phyloP scores from a whole-genome alignment of 2,113 vertebrate genomes.

The Perca fluviatilis region DNA sequence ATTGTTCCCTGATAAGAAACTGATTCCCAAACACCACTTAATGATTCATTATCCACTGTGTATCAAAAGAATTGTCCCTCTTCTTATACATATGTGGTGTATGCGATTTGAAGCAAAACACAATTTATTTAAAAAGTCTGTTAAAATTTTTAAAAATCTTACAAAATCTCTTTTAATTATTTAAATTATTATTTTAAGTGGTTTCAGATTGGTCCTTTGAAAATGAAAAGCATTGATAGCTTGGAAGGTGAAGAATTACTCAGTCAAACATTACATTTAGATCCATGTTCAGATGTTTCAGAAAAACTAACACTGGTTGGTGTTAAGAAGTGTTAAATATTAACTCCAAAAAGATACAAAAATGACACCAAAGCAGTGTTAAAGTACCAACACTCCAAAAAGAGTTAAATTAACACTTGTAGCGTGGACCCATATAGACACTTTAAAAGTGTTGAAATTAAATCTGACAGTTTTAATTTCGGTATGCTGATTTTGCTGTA shows the following conservation, averaged over 20 bases:
- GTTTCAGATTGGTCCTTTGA: neutral
- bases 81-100: neutral
- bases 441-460: too few relatives aligned
- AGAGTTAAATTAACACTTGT: too few relatives aligned
- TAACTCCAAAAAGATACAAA: neutral
- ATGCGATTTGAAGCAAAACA: neutral
- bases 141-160: too few relatives aligned
- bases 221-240: neutral
- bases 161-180: neutral
- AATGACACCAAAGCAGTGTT: neutral
- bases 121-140: neutral
- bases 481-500: too few relatives aligned
- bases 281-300: conserved; percentile 1
- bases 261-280: neutral
- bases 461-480: too few relatives aligned
- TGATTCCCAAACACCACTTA: neutral
- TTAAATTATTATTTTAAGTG: neutral
- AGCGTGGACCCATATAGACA: too few relatives aligned
- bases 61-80: neutral
- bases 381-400: neutral
- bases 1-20: neutral
- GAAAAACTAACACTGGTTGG: neutral
- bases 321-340: neutral
- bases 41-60: neutral
- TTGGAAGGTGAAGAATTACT: neutral